phyloP scores from a whole-genome alignment of 2,113 vertebrate species.

The Microtus richardsoni region DNA sequence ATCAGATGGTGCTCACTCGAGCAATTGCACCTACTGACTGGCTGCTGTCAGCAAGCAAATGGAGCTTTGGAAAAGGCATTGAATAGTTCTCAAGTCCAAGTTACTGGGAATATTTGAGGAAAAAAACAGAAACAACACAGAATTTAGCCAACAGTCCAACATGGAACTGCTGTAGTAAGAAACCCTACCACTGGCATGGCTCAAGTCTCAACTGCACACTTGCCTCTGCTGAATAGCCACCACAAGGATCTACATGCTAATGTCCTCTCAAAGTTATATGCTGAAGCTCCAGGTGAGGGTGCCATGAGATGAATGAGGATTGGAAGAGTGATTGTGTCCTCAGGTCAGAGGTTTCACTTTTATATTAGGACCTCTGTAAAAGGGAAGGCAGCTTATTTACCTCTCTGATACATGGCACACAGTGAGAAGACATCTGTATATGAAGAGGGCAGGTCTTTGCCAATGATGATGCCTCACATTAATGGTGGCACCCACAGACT shows the following conservation, averaged over 20 bases:
- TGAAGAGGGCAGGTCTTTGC: neutral
- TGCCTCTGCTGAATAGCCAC: neutral
- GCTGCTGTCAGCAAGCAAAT: conserved; percentile 34
- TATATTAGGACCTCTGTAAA: neutral
- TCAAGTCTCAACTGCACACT: neutral
- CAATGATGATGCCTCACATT: neutral
- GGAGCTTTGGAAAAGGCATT: neutral
- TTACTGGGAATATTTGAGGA: neutral
- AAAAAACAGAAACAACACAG: neutral
- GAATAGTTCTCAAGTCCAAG: neutral
- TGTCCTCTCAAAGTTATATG: neutral
- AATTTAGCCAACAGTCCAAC: neutral
- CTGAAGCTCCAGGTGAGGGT: neutral
- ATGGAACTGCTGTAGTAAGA: neutral
- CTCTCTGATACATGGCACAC: neutral
- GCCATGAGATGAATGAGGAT: neutral
- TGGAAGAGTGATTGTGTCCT: neutral
- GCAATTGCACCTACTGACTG: neutral
- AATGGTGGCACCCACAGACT: neutral
- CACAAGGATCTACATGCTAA: no score
- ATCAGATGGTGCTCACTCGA: neutral
- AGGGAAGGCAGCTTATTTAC: neutral
- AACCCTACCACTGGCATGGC: neutral
- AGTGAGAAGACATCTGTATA: neutral
- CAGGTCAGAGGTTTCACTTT: neutral